phyloP scores from a whole-genome alignment of 2,113 vertebrate species.

The Callipepla squamata region DNA sequence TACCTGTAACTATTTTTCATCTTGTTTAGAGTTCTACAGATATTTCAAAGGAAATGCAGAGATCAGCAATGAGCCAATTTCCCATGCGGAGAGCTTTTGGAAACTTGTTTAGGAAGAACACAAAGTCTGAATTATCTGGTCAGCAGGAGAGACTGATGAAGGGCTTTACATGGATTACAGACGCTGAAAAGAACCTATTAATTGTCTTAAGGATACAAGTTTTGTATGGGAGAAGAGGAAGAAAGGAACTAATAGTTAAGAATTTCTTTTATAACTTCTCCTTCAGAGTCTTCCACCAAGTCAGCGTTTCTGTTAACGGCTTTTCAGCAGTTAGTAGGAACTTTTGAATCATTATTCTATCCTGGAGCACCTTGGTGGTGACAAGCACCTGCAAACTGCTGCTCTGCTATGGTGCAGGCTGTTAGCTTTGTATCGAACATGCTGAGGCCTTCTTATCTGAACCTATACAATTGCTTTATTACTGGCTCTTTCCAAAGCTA shows the following conservation, averaged over 20 bases:
- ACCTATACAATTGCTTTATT: neutral
- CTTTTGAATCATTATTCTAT: neutral
- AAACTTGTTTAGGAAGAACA: neutral
- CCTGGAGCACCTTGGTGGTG: neutral
- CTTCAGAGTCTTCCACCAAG: neutral
- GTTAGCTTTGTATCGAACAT: neutral
- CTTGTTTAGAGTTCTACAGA: neutral
- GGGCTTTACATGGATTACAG: neutral
- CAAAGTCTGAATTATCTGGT: neutral
- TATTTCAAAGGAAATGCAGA: constrained; percentile 1
- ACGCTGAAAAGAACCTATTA: neutral
- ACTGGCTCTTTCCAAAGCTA: neutral
- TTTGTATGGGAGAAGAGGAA: neutral
- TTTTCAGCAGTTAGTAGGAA: neutral
- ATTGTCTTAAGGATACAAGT: neutral
- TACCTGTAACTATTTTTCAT: neutral
- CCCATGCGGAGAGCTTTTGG: neutral
- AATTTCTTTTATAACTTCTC: neutral
- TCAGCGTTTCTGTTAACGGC: neutral
- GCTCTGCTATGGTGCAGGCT: neutral
- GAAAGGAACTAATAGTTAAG: neutral
- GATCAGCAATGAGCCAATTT: neutral
- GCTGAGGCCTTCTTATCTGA: neutral
- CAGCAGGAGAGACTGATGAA: neutral
- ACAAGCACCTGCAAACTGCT: neutral